phyloP scores from a whole-genome alignment of 2,113 vertebrate species.

The Sprattus sprattus region DNA sequence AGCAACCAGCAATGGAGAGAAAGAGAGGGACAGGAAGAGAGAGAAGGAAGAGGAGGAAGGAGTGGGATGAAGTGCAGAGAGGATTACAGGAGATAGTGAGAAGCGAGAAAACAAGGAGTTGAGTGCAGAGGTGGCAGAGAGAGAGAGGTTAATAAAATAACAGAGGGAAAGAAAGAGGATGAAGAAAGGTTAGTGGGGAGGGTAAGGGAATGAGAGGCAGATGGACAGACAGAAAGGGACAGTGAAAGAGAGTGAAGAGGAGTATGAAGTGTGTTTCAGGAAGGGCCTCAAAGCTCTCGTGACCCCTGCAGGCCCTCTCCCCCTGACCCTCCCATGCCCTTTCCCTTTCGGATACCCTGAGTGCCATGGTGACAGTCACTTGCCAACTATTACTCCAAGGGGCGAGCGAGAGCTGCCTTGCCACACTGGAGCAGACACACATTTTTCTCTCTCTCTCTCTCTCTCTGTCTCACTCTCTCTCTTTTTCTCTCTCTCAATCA shows the following conservation, averaged over 20 bases:
- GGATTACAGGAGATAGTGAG: too few species aligned
- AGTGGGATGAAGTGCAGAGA: too few species aligned
- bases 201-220: neutral
- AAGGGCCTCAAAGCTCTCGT: neutral
- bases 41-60: neutral
- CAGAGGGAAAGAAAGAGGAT: neutral
- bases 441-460: neutral
- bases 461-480: neutral
- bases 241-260: neutral
- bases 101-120: too few species aligned
- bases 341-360: neutral
- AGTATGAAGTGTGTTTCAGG: neutral
- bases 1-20: neutral
- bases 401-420: too few species aligned
- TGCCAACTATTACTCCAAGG: neutral
- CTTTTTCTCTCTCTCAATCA: constrained; percentile 2
- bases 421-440: neutral
- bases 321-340: neutral
- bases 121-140: neutral
- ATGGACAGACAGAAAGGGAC: neutral
- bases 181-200: neutral
- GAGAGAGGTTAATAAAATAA: neutral
- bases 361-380: neutral
- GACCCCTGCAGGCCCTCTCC: neutral
- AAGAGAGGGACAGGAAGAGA: neutral